Percentiles rank a stretch among this genome's conserved stretches.
Conservation (phyloP, 2,888 invertebrate species). For the Norana najaformis region DNA sequence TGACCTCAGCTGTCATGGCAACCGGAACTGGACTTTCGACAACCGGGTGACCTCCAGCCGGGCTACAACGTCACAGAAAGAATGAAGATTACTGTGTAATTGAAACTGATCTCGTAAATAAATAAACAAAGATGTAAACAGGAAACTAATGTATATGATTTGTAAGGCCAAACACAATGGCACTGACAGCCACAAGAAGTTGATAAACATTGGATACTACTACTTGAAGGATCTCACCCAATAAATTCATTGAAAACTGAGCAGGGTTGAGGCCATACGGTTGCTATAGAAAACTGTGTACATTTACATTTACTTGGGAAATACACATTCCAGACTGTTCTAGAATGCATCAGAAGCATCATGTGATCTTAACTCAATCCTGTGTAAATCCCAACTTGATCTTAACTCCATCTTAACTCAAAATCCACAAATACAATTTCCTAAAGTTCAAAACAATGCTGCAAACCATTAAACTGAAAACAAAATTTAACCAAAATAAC, state of each 20-base stretch:
- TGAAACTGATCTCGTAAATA: background rate
- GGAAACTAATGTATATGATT: background rate
- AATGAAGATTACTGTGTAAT: background rate
- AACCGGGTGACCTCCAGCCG: background rate
- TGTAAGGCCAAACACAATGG: background rate
- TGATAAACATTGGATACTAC: background rate
- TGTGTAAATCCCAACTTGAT: background rate
- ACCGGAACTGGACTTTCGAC: background rate
- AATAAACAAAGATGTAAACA: background rate
- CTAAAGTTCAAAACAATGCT: background rate
- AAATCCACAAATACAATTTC: background rate
- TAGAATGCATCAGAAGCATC: background rate
- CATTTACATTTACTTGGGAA: no score
- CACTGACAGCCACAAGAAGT: background rate
- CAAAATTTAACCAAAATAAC: background rate
- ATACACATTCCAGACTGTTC: background rate
- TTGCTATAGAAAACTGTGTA: no score
- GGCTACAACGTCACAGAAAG: background rate
- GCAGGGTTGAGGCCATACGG: no score
- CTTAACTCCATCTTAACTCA: background rate
- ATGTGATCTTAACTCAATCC: background rate
- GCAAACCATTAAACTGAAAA: background rate
- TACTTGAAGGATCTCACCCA: no score
- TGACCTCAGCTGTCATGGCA: background rate
- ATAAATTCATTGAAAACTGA: no score